Base-by-base conservation (phyloP, 2,113 vertebrate species). In the Erythrocercus mccallii region DNA sequence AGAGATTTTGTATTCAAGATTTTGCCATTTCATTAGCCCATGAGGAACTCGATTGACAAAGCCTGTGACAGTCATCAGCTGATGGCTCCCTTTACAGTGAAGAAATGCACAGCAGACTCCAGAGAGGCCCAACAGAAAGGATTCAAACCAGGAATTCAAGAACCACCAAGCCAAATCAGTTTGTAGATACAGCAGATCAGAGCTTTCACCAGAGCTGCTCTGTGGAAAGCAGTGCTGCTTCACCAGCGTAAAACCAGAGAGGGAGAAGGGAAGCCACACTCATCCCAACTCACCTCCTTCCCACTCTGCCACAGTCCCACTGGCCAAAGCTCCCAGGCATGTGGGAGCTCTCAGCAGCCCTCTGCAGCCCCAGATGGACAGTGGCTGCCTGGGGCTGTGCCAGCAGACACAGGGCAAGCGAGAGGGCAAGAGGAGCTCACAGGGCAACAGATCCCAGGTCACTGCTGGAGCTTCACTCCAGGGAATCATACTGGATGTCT, bases 151-250 rank as follows among this genome's bases (percentile, higher is more conserved):
- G 40, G 45, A 87, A 85, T 37, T 58, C 28, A 27, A 27, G 85
- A 81, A 16, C 8, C 31, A 60, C 42, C 2, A 2, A 77, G 25
- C 18, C 23, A 5, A 57, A 30, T 3, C 42, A 62, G 28, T 15
- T 37, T 79, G 80, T 3, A 57, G 74, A n/a, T 22, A 10, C 8
- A 60, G 60, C 42, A 47, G 42, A 18, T 33, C 19, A 38, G 54
- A 68, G 50, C 38, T 45, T 30, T 28, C 40, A 12, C 15, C 74
- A 60, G 66, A 76, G 60, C 60, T 20, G 42, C 51, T 72, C 66
- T 10, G 4, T 0, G 19, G 30, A 50, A 35, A 45, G 30, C 47
- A 54, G 27, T 0, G 0, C 42, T 4, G 4, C 33, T 69, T 24
- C 27, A 33, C 7, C 53, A 11, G 24, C 3, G 24, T 20, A 60